phyloP scores from a whole-genome alignment of 2,113 vertebrate genomes.

The Callorhinus ursinus region DNA sequence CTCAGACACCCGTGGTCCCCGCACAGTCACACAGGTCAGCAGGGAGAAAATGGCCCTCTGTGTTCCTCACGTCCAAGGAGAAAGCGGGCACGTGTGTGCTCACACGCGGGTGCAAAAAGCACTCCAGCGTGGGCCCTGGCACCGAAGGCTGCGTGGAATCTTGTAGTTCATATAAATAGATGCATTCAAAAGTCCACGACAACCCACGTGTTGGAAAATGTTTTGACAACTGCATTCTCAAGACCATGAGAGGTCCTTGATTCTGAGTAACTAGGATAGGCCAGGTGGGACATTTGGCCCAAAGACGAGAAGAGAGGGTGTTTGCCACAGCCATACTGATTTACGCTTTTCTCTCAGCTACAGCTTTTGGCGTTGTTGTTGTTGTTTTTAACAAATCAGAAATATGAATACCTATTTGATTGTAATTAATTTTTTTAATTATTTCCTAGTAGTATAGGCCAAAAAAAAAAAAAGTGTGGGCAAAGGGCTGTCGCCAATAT shows the following conservation, averaged over 20 bases:
- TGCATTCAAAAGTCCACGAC: neutral
- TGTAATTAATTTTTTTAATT: neutral
- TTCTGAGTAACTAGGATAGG: rapidly evolving
- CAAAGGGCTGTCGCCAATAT: neutral
- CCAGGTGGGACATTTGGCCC: neutral
- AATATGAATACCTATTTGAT: neutral
- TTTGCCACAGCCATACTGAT: neutral
- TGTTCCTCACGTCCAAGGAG: neutral
- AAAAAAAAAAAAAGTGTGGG: neutral
- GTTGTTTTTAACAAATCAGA: neutral
- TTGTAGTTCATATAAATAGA: rapidly evolving
- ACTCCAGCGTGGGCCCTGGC: neutral
- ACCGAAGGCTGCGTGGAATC: neutral
- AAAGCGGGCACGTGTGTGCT: neutral
- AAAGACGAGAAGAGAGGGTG: neutral
- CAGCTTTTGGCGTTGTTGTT: no score
- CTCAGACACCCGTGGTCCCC: neutral
- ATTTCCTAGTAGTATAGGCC: neutral
- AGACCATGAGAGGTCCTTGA: neutral
- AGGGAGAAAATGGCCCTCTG: neutral
- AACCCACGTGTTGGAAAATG: neutral
- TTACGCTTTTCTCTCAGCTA: neutral
- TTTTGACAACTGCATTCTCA: neutral
- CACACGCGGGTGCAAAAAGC: rapidly evolving
- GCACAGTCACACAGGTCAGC: neutral